Evolutionary conservation across 2,888 invertebrate species (phyloP).

Genomic region (Megamerina dolium): DNA sequence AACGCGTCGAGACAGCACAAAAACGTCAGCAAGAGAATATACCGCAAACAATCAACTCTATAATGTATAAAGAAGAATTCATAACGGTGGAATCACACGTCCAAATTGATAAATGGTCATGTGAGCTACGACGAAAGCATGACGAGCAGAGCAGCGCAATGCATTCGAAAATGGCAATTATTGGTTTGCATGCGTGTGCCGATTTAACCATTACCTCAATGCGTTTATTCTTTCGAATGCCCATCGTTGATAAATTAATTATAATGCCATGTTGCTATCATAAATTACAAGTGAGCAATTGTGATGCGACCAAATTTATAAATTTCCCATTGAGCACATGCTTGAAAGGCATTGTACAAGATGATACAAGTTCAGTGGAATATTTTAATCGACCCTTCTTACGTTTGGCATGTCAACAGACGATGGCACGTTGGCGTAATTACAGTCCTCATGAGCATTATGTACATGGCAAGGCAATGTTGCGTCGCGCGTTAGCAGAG

Average conservation of each 20-base stretch:
- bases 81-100: conserved; percentile 53
- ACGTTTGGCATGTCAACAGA: conserved; percentile 66
- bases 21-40: conserved; percentile 55
- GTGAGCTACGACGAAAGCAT: conserved; percentile 34
- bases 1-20: conserved; percentile 55
- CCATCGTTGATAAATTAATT: conserved; percentile 54
- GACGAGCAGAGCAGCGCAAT: conserved; percentile 1
- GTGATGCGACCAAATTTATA: conserved; percentile 45
- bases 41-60: conserved; percentile 50
- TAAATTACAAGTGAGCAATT: conserved; percentile 52
- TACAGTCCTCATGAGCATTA: conserved; percentile 50
- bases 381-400: conserved; percentile 59
- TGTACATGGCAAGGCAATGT: conserved; percentile 50
- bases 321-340: conserved; percentile 63
- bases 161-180: conserved; percentile 34
- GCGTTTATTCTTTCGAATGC: conserved; percentile 58
- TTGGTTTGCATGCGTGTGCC: conserved; percentile 73
- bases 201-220: conserved; percentile 66
- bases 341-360: conserved; percentile 46
- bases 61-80: conserved; percentile 57
- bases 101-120: conserved; percentile 49
- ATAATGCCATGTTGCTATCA: conserved; percentile 79
- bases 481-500: conserved; percentile 60
- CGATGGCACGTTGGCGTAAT: conserved; percentile 52
- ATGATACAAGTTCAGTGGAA: conserved; percentile 4